Conservation (phyloP, 2,888 invertebrate species). For the Lasioglossum figueresi region DNA sequence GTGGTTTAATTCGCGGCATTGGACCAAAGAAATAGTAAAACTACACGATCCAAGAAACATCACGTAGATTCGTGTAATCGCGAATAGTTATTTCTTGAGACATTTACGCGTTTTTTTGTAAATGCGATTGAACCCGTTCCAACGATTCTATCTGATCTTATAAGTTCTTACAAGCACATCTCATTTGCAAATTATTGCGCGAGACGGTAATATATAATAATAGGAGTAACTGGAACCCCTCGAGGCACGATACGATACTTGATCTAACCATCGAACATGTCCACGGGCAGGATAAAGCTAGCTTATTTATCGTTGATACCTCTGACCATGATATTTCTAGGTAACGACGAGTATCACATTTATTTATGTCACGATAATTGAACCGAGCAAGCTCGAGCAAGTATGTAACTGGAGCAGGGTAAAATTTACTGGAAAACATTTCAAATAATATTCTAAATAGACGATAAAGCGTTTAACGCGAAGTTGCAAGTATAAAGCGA, state of each 20-base stretch:
- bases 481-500: neutral
- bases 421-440: neutral
- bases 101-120: neutral
- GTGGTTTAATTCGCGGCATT: no score
- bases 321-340: slow-evolving; percentile 1
- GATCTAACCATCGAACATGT: slow-evolving; percentile 44
- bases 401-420: neutral
- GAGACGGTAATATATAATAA: slow-evolving; percentile 33
- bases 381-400: neutral
- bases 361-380: slow-evolving; percentile 6
- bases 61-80: neutral
- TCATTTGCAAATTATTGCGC: slow-evolving; percentile 46
- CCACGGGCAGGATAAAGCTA: slow-evolving; percentile 37
- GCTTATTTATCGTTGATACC: slow-evolving; percentile 39
- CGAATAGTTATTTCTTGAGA: neutral
- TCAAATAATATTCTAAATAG: neutral
- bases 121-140: neutral
- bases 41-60: no score
- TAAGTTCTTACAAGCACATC: slow-evolving; percentile 2
- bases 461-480: neutral
- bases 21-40: no score
- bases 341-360: slow-evolving; percentile 19
- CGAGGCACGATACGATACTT: slow-evolving; percentile 46
- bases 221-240: slow-evolving; percentile 48
- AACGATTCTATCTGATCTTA: slow-evolving; percentile 34